Evolutionary conservation across 92 coral and sea anemone genomes (phyloP).

Genomic region (Meandrina meandrites): DNA sequence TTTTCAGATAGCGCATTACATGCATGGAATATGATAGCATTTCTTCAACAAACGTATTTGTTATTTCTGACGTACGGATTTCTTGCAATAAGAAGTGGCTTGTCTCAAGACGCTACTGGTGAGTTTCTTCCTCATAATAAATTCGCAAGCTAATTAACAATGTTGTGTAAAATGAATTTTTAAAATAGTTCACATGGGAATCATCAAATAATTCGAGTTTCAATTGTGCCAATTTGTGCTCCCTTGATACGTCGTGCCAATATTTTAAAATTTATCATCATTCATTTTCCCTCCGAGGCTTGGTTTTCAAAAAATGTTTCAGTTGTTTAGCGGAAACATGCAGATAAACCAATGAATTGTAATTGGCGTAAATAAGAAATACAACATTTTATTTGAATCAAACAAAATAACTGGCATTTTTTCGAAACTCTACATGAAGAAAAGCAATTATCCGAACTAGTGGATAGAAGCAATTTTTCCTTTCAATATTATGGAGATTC

Average conservation of each 20-base stretch:
- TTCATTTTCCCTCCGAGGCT: background rate
- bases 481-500: background rate
- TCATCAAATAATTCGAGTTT: background rate
- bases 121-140: background rate
- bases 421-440: background rate
- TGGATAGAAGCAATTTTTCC: background rate
- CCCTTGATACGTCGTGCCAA: no score
- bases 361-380: no score
- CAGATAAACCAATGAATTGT: no score
- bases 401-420: background rate
- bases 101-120: background rate
- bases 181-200: background rate
- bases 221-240: background rate
- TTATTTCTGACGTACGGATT: background rate
- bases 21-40: background rate
- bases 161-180: background rate
- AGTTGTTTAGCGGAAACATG: background rate
- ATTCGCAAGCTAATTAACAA: background rate
- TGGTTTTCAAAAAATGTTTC: background rate
- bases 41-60: background rate
- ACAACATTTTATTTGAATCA: background rate
- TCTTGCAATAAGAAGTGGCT: background rate
- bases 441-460: background rate
- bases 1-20: background rate
- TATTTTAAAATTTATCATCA: background rate